Base-by-base conservation (phyloP, 37 sponge, comb jelly and placozoan species). In the Lycopodina hypogea region DNA sequence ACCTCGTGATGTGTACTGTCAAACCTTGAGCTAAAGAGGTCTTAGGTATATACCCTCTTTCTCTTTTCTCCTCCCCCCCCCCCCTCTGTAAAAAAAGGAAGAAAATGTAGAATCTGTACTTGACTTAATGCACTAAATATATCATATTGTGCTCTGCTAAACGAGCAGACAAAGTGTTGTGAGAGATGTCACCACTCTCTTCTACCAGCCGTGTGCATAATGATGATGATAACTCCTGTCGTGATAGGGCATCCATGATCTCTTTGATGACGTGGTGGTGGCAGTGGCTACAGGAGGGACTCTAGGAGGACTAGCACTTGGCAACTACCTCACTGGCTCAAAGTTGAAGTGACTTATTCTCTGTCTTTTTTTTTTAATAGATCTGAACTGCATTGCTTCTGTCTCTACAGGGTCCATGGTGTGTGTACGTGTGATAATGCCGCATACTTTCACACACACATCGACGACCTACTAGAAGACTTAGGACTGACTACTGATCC, bases 231-330 rank as follows among this genome's bases (percentile, higher is more conserved):
- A 9, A 65, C 30, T 28, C 24, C 2, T 70, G 48, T 70, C 14
- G 23, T 70, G 23, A 22, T 66, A 92, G 81, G 93, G 88, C 1
- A 68, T 90, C 34, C 56, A 34, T 39, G 77, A 90, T 7, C 32
- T 79, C 39, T 90, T 84, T 89, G 92, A 88, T 92, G 95, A 94
- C 39, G 70, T 95, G 63, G 94, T 95, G 51, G 26, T 92, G 55
- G 68, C 87, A 42, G 52, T 72, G 0, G 96, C 94, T 3, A 81
- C 74, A 72, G 94, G 93, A 35, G 96, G 96, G 1, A 84, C 95
- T 55, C 61, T 64, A 2, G 22, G 56, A 66, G 96, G 87, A 18
- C 37, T 95, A 21, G 90, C 83, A 8, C 35, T 92, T 21, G 94
- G 79, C 26, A 95, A 92, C 72, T 81, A 95, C 45, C 82, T 95